Evolutionary conservation across 2,113 vertebrate genomes (phyloP).

Genomic region (Antennarius striatus): DNA sequence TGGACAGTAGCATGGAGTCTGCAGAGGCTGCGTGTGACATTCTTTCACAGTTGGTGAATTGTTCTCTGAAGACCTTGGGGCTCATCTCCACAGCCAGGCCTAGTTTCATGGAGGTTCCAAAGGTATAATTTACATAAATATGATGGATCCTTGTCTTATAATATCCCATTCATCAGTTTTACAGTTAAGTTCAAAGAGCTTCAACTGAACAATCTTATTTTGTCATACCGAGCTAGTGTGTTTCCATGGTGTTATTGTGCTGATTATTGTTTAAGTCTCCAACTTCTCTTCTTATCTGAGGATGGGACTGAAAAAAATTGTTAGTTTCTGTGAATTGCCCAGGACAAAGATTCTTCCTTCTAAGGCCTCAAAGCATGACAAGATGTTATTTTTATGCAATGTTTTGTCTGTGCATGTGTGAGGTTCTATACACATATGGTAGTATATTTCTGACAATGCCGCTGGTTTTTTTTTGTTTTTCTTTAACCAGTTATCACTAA

Average conservation of each 20-base stretch:
- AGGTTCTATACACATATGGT: neutral
- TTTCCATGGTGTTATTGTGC: neutral
- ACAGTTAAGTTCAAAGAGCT: neutral
- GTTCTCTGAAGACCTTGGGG: constrained; percentile 94
- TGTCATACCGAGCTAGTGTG: neutral
- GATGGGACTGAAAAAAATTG: constrained; percentile 7
- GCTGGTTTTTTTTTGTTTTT: too few relatives aligned
- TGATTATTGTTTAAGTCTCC: neutral
- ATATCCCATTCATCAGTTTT: neutral
- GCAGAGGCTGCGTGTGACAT: constrained; percentile 96
- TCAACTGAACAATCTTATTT: neutral
- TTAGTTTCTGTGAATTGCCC: constrained; percentile 2
- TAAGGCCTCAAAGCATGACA: neutral
- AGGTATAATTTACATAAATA: constrained; percentile 79
- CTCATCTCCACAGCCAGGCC: constrained; percentile 96
- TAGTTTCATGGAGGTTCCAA: constrained; percentile 98
- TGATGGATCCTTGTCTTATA: too few relatives aligned
- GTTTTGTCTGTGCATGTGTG: neutral
- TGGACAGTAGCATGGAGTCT: constrained; percentile 97
- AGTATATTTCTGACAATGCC: too few relatives aligned
- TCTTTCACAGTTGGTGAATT: constrained; percentile 94
- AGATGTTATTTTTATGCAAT: neutral
- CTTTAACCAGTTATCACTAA: too few relatives aligned
- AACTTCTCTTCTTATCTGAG: constrained; percentile 1
- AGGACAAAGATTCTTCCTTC: constrained; percentile 1